Percentiles rank a stretch among this genome's conserved stretches.
These are phyloP conservation scores for Drosophila repleta DNA, from an alignment of 1,140 invertebrate species.

Conservation along the genomic window DNA sequence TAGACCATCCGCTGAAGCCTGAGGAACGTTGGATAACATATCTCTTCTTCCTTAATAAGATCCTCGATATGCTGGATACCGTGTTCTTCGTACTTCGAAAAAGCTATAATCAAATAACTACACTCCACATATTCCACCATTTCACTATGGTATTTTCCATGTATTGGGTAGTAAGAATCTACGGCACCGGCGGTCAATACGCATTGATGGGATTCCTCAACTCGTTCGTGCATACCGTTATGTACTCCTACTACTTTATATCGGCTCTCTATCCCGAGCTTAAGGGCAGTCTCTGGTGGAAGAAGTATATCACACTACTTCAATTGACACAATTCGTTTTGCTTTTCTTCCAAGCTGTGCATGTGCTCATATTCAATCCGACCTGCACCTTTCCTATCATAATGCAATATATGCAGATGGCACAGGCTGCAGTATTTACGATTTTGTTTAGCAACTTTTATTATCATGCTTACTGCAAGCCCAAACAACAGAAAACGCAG, in stretches of 20 bases:
- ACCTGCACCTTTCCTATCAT: conserved; percentile 88
- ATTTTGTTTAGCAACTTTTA: conserved; percentile 93
- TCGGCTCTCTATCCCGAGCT: conserved; percentile 87
- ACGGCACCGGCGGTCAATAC: conserved; percentile 87
- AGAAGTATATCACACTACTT: conserved; percentile 91
- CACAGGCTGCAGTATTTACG: conserved; percentile 85
- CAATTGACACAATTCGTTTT: conserved; percentile 91
- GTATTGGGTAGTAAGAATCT: neutral
- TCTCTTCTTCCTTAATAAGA: conserved; percentile 49
- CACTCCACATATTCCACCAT: conserved; percentile 95
- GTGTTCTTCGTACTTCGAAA: conserved; percentile 94
- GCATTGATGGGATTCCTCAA: conserved; percentile 89
- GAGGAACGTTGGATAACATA: conserved; percentile 19
- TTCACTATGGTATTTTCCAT: conserved; percentile 70
- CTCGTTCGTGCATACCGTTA: conserved; percentile 90
- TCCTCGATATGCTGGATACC: conserved; percentile 88
- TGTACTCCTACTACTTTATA: conserved; percentile 91
- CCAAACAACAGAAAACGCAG: conserved; percentile 17
- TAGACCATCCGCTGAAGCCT: conserved; percentile 26
- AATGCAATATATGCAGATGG: conserved; percentile 85
- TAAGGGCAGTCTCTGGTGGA: conserved; percentile 91
- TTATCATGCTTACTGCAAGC: conserved; percentile 46
- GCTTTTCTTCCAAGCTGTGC: conserved; percentile 86
- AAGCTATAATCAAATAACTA: conserved; percentile 92
- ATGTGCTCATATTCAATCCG: conserved; percentile 86